Base-by-base conservation (phyloP, 2,888 invertebrate genomes). In the Polia nebulosa region DNA sequence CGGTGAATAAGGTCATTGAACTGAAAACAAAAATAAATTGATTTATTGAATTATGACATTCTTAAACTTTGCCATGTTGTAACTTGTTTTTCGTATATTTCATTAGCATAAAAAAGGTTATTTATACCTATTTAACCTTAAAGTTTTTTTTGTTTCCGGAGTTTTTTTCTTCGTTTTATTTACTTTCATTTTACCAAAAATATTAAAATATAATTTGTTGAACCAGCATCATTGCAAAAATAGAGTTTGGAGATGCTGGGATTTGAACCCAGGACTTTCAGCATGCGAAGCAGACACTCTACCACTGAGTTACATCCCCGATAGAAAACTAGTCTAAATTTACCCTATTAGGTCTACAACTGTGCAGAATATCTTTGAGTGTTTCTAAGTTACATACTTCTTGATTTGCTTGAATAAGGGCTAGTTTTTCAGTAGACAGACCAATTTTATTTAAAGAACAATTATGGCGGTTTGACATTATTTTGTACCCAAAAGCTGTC, bases 231-330 rank as follows among this genome's bases (percentile, higher is more conserved):
- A 41, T 7, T 7, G 2, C 55, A 57, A 74, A 72, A 72, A 66
- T 0, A 1, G 0, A 0, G 1, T 78, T 44, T 94, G 95, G 95
- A 95, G 95, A 91, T 90, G 93, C 93, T 93, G 95, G 94, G 94
- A 94, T 94, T 95, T 93, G 95, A 95, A 95, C 95, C 94, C 95
- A 93, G 93, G 95, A 94, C 94, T 94, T 96, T 96, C 96, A 96
- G 96, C 96, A 96, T 96, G 96, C 96, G 96, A 96, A 96, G 96
- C 96, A 96, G 96, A 96, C 96, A 96, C 96, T 96, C 94, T 94
- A 94, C 93, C 94, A 93, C 94, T 94, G 93, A 94, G 94, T 94
- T 94, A 94, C 93, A 94, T 89, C 94, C 94, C 94, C 94, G 78
- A 32, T 79, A 6, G 0, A 0, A 0, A 3, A 0, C 0, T 0